Evolutionary conservation across 2,113 vertebrate genomes (phyloP), one percentile per base, ranked within the genome.

Genomic region (Ictidomys tridecemlineatus): DNA sequence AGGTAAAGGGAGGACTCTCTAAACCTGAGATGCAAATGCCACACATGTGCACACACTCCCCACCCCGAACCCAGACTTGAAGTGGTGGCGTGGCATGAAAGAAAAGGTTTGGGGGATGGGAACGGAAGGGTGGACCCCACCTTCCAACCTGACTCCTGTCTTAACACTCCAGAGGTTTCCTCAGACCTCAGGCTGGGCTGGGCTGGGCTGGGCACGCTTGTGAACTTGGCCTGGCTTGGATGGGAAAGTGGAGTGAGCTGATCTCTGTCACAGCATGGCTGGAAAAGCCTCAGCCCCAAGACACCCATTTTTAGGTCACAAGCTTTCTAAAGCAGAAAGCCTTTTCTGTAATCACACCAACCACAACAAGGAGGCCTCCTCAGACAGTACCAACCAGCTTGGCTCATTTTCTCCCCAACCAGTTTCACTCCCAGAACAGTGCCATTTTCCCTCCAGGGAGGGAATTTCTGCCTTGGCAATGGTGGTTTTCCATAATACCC

Each of bases 201-300:
- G 6, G 42, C 37, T 24, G 10, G 4, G 39, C 77, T 37, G 20
- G 34, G 37, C 0, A 1, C 48, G 48, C 70, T 61, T 28, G 4
- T 5, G 48, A 94, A 65, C 22, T 20, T 9, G 28, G 69, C 32
- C 45, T 30, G 26, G 53, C 14, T 85, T 7, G 2, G 34, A 39
- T 0, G 26, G 26, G 45, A 20, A 65, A 12, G 2, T 17, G 37
- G 22, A 2, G 11, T 0, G 0, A 45, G 13, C 51, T 45, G 16
- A 13, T 14, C 5, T 56, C 37, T 8, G 83, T 53, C 22, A 58
- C 77, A 70, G 72, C 8, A 30, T 14, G 8, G 1, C 39, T 85
- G 45, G 53, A 65, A 79, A 82, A 28, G 56, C n/a, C 72, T 73
- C 70, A 87, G 32, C 61, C 82, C 34, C 30, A 48, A 91, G 34